These are phyloP conservation scores for Drosophila ironensis DNA, from an alignment of 1,140 invertebrate species.

Conservation along the genomic window DNA sequence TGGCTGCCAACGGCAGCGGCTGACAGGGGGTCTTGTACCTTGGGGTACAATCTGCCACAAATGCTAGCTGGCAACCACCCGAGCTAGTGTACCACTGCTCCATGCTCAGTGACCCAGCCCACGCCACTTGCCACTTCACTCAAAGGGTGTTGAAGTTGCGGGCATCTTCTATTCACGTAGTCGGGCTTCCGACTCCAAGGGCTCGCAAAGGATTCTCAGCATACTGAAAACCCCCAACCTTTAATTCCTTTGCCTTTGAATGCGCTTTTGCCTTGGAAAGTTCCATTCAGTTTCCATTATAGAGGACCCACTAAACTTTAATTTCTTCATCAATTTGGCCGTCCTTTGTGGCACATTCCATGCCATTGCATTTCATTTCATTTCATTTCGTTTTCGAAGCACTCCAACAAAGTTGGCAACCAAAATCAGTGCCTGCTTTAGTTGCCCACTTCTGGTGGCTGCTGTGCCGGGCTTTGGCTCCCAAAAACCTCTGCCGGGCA, in stretches of 20 bases:
- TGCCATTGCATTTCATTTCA: slow-evolving; percentile 40
- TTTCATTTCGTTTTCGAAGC: background rate
- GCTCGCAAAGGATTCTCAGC: slow-evolving; percentile 74
- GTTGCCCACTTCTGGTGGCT: slow-evolving; percentile 43
- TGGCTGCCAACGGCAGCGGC: slow-evolving; percentile 63
- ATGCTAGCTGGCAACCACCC: slow-evolving; percentile 49
- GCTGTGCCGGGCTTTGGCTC: background rate
- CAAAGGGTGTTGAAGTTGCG: slow-evolving; percentile 66
- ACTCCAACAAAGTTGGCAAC: slow-evolving; percentile 37
- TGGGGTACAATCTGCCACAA: slow-evolving; percentile 78
- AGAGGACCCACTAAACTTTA: slow-evolving; percentile 2
- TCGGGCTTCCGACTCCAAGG: slow-evolving; percentile 35
- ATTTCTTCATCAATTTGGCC: slow-evolving; percentile 35
- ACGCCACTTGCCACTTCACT: background rate
- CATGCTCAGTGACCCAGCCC: background rate
- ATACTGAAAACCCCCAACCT: slow-evolving; percentile 3
- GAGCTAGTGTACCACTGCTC: background rate
- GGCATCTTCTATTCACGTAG: slow-evolving; percentile 68
- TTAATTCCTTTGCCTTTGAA: too few relatives aligned
- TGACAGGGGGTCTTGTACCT: slow-evolving; percentile 43
- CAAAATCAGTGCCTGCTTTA: slow-evolving; percentile 47
- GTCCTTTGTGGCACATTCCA: slow-evolving; percentile 33
- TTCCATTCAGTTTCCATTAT: slow-evolving; percentile 2
- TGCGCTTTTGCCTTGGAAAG: slow-evolving; percentile 48
- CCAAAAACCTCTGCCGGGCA: slow-evolving; percentile 48